Evolutionary conservation across 2,888 invertebrate species (phyloP), one percentile per base, ranked within the genome.

Genomic region (Thereva unica): DNA sequence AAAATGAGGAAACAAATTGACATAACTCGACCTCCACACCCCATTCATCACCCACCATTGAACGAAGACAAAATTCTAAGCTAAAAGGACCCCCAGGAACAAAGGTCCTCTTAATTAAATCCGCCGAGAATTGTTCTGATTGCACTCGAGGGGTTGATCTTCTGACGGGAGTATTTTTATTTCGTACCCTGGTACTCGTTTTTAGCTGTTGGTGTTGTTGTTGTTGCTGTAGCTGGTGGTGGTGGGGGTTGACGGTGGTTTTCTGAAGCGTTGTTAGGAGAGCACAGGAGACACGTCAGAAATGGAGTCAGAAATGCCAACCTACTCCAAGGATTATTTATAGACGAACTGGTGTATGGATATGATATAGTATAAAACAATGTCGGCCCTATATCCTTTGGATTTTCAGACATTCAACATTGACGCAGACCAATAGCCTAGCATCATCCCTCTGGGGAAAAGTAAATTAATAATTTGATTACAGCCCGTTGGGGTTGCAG

Each of bases 61-160:
- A 53, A 41, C 44, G 37, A 55, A 55, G 47, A 65, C 65, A 55
- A 54, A 65, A 55, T 54, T 47, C 55, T 55, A 55, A 55, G 40
- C 54, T 40, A 44, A 55, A 57, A 69, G 64, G 64, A 67, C 54
- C 52, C 67, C 54, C 53, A 12, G 34, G 64, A 67, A 69, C 68
- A 69, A 69, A 69, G 59, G 69, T 59, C 66, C 69, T 69, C 68
- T 69, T 69, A 69, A 69, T 69, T 69, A 69, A 69, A 69, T 69
- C 69, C 69, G 57, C 66, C 61, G 69, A 69, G 69, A 56, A 69
- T 69, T 69, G 69, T 67, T 68, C 68, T 68, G 69, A 69, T 69
- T 69, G 69, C 69, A 69, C 69, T 68, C 67, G 63, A 67, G 69
- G 69, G 69, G 66, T 68, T 69, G 67, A 68, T 66, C 68, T 67